These are phyloP conservation scores for Machimus rusticus DNA, from an alignment of 2,888 invertebrate species.

Conservation along the genomic window DNA sequence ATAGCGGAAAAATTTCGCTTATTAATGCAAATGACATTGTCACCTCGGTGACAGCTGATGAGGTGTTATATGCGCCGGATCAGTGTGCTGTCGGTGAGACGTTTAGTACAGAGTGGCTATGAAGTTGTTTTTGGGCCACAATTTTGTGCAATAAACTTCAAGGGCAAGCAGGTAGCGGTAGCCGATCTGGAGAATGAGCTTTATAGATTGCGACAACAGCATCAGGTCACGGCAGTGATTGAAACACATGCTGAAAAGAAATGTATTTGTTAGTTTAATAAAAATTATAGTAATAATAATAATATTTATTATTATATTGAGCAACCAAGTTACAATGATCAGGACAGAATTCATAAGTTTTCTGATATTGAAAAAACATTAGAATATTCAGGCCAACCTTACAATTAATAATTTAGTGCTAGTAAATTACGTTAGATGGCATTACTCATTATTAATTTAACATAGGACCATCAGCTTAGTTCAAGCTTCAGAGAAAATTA, in stretches of 20 bases:
- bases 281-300: too few relatives aligned
- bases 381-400: too few relatives aligned
- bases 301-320: too few relatives aligned
- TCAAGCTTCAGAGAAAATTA: too few relatives aligned
- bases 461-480: too few relatives aligned
- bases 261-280: too few relatives aligned
- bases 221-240: background rate
- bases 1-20: slow-evolving; percentile 40
- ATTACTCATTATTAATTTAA: too few relatives aligned
- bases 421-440: too few relatives aligned
- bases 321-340: too few relatives aligned
- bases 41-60: slow-evolving; percentile 15
- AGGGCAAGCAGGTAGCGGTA: background rate
- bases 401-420: too few relatives aligned
- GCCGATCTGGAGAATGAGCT: background rate
- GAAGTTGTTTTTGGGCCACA: background rate
- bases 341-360: too few relatives aligned
- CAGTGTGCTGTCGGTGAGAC: slow-evolving; percentile 45
- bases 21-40: slow-evolving; percentile 22
- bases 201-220: slow-evolving; percentile 2
- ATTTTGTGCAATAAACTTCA: slow-evolving; percentile 20
- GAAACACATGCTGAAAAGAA: background rate
- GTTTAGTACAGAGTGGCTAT: slow-evolving; percentile 27
- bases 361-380: too few relatives aligned
- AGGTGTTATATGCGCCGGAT: slow-evolving; percentile 48